phyloP scores from a whole-genome alignment of 2,888 invertebrate genomes.

The Octonoba sinensis region DNA sequence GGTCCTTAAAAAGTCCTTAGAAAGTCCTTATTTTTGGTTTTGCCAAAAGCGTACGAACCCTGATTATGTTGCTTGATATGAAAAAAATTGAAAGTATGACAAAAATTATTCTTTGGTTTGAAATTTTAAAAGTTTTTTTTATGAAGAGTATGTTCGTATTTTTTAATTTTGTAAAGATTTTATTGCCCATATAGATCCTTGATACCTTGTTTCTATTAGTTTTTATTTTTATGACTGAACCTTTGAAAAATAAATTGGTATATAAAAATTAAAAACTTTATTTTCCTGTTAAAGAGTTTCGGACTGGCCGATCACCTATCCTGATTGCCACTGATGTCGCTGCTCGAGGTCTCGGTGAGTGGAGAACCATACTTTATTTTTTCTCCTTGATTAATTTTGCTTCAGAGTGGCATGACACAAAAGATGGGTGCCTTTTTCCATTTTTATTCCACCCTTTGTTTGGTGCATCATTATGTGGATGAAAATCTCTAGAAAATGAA shows the following conservation, averaged over 20 bases:
- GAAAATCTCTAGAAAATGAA: neutral
- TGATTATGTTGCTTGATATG: too few relatives aligned
- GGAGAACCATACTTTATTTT: neutral
- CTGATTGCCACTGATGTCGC: conserved; percentile 96
- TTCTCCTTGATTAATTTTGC: neutral
- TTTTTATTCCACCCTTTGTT: too few relatives aligned
- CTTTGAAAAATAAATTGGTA: neutral
- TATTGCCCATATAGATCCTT: too few relatives aligned
- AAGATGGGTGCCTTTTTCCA: too few relatives aligned
- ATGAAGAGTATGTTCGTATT: too few relatives aligned
- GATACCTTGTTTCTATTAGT: neutral
- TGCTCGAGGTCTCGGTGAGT: conserved; percentile 88
- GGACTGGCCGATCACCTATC: conserved; percentile 85
- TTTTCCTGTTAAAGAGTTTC: conserved; percentile 77
- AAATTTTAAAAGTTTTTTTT: too few relatives aligned
- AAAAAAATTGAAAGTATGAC: too few relatives aligned
- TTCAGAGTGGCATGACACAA: conserved; percentile 53
- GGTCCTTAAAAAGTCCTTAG: too few relatives aligned
- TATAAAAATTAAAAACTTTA: neutral
- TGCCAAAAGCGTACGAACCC: too few relatives aligned
- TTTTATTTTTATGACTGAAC: neutral
- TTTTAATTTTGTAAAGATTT: too few relatives aligned
- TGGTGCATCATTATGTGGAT: neutral
- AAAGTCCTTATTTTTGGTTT: too few relatives aligned
- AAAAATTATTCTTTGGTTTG: too few relatives aligned